Conservation (phyloP, 2,113 vertebrate species). For the Hassar affinis region DNA sequence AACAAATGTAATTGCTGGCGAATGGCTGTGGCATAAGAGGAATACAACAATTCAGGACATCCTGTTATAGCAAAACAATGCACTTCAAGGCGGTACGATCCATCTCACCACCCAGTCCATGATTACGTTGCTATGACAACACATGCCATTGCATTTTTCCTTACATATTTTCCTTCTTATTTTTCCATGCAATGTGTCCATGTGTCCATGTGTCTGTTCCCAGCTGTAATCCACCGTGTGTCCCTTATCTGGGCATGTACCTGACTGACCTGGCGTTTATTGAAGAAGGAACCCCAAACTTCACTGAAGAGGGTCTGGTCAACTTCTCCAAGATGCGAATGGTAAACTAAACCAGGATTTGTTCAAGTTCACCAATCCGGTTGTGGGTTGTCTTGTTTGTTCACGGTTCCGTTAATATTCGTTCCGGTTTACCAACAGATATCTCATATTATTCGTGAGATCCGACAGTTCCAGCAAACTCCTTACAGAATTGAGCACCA, state of each 20-base stretch:
- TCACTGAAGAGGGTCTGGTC: slow-evolving; percentile 96
- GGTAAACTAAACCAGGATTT: slow-evolving; percentile 70
- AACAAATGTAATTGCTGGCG: background rate
- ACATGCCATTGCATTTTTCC: too few species aligned
- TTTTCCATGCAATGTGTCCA: background rate
- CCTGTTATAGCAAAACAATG: background rate
- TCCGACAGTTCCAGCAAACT: slow-evolving; percentile 97
- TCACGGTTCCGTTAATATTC: background rate
- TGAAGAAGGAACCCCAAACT: slow-evolving; percentile 97
- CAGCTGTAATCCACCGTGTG: slow-evolving; percentile 95
- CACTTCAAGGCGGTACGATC: background rate
- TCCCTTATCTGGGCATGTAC: slow-evolving; percentile 98
- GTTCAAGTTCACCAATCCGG: background rate
- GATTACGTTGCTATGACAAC: background rate
- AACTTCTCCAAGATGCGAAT: slow-evolving; percentile 99
- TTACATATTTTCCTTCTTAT: background rate
- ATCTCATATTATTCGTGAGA: slow-evolving; percentile 97
- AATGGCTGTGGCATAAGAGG: too few species aligned
- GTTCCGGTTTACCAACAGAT: slow-evolving; percentile 72
- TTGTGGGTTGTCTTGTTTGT: background rate
- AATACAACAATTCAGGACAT: background rate
- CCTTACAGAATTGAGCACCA: slow-evolving; percentile 96
- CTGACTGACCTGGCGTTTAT: slow-evolving; percentile 96
- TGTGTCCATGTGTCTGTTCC: slow-evolving; percentile 25
- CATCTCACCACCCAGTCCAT: background rate